phyloP scores from a whole-genome alignment of 2,113 vertebrate genomes.

The Pygoscelis antarcticus region DNA sequence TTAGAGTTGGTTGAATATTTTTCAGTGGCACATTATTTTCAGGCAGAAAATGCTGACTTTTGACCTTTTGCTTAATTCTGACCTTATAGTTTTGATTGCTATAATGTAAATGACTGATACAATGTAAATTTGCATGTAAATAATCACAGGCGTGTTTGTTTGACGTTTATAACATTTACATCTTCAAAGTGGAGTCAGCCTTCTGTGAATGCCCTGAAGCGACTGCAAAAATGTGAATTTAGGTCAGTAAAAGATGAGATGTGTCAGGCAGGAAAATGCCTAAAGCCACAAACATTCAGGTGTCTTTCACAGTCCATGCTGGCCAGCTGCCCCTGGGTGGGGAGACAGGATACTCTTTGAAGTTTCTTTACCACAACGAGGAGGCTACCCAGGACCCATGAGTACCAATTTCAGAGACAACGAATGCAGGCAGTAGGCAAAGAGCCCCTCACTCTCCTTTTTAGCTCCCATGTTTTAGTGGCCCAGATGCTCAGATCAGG shows the following conservation, averaged over 20 bases:
- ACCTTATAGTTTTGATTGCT: neutral
- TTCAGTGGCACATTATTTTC: neutral
- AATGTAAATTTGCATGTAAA: neutral
- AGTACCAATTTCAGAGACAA: neutral
- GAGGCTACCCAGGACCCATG: neutral
- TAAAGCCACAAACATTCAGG: neutral
- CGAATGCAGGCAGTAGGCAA: neutral
- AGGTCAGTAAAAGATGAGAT: neutral
- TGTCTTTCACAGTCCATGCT: rapidly evolving
- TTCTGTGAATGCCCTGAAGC: neutral
- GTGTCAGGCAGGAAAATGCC: slow-evolving; percentile 5
- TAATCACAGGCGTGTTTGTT: neutral
- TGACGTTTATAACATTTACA: neutral
- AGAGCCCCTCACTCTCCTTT: neutral
- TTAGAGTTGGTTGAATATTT: neutral
- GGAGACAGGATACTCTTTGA: neutral
- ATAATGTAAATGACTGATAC: neutral
- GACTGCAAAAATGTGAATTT: neutral
- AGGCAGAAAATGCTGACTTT: neutral
- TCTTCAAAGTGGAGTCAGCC: neutral
- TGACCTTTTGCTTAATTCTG: neutral
- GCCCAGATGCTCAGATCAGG: neutral
- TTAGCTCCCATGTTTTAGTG: neutral
- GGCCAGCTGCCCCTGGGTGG: neutral
- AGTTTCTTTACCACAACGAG: neutral